Base-by-base conservation (phyloP, 2,888 invertebrate species). In the Acronicta aceris region DNA sequence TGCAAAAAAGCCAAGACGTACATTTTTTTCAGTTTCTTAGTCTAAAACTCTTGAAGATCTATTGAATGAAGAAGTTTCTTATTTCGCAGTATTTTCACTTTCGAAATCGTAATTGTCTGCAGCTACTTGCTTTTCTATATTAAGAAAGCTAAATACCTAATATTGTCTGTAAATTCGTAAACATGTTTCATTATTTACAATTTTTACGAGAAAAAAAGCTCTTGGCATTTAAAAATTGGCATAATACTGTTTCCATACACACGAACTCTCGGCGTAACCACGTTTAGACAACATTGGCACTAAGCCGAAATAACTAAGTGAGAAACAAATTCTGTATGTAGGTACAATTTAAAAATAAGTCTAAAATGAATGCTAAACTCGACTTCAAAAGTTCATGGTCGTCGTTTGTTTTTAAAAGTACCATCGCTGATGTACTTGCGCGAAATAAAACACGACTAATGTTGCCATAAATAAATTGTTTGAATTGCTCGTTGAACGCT, bases 371-470 rank as follows among this genome's bases (percentile, higher is more conserved):
- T 49, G 49, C 2, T 48, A n/a, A 38, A 16, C n/a, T 9, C 57
- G 8, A 9, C 17, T 58, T 52, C 41, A 46, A 48, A 65, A 70
- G 75, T 77, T 75, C 77, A 77, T 9, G 77, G 74, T n/a, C 67
- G 16, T 5, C 42, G 21, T 59, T 63, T 56, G 57, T 67, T 53
- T 59, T 64, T 51, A 16, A 48, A 64, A 63, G 49, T 58, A 50
- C 51, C 27, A 47, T 55, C 48, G 13, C 49, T 52, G 42, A 40
- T 30, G 36, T 48, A 48, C 48, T 68, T 16, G n/a, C 7, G 13
- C 61, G 25, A 45, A 56, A 56, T 64, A 48, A 70, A 69, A 59
- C 41, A 27, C 15, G 33, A 49, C 55, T 49, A 56, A 71, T 59
- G 55, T 16, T 9, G 48, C 38, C 41, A 53, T 73, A 42, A 72